phyloP scores from a whole-genome alignment of 2,113 vertebrate species.

The Hyperoodon ampullatus region DNA sequence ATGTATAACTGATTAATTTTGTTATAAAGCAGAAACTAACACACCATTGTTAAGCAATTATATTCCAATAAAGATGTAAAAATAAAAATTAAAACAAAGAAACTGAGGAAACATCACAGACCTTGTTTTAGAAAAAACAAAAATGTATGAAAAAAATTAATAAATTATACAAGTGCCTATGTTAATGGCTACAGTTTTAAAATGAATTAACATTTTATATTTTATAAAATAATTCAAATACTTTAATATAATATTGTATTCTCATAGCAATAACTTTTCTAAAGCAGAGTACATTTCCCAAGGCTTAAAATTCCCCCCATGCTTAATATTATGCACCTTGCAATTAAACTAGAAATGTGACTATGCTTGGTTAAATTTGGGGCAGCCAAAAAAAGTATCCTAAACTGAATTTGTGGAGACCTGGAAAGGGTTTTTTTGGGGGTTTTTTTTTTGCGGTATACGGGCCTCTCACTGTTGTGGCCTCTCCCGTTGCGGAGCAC shows the following conservation, averaged over 20 bases:
- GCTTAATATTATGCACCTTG: not conserved
- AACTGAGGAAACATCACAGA: not conserved
- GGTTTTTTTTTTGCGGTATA: no score
- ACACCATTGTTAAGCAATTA: no score
- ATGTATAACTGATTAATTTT: no score
- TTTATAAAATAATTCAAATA: not conserved
- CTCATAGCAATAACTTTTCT: not conserved
- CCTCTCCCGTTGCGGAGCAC: no score
- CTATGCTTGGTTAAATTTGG: not conserved
- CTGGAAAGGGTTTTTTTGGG: no score
- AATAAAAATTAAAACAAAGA: not conserved
- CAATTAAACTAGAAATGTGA: not conserved
- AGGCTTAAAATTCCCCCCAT: not conserved
- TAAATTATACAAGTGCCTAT: not conserved
- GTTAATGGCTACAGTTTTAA: not conserved
- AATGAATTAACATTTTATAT: not conserved
- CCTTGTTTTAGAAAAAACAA: not conserved
- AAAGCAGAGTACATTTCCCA: not conserved
- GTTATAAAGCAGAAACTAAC: no score
- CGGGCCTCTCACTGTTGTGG: no score
- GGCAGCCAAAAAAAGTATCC: not conserved
- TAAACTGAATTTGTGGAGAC: not conserved
- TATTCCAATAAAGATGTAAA: no score
- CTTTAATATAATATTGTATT: not conserved
- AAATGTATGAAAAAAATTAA: constrained; percentile 1